These are phyloP conservation scores for Pristionchus arcanus DNA, from an alignment of 2,888 invertebrate genomes.

Conservation along the genomic window DNA sequence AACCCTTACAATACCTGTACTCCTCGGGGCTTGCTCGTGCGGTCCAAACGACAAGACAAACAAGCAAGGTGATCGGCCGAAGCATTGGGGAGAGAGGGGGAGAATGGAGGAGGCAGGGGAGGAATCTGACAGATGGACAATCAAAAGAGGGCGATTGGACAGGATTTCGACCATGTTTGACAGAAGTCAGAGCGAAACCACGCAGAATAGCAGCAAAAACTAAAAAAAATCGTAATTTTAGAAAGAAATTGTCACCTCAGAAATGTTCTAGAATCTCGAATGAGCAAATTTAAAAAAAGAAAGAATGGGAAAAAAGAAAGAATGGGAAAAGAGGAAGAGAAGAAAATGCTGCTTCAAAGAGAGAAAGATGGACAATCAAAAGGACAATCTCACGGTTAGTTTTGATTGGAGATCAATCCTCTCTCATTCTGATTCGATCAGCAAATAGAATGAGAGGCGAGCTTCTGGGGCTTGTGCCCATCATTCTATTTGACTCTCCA, in stretches of 20 bases:
- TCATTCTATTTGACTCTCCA: background rate
- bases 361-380: background rate
- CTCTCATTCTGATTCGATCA: background rate
- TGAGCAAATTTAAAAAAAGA: background rate
- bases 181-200: too few relatives aligned
- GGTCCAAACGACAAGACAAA: background rate
- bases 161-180: background rate
- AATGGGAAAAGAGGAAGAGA: background rate
- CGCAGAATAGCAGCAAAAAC: too few relatives aligned
- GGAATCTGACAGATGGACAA: background rate
- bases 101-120: background rate
- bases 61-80: background rate
- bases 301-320: background rate
- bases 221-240: too few relatives aligned
- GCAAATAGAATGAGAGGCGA: background rate
- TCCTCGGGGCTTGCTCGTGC: background rate
- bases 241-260: too few relatives aligned
- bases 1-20: too few relatives aligned
- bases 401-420: constrained; percentile 36
- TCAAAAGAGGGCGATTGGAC: background rate
- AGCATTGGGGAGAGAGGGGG: background rate
- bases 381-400: background rate
- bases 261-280: background rate
- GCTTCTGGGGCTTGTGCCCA: background rate
- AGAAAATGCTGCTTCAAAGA: background rate